These are phyloP conservation scores for Alauda arvensis DNA, from an alignment of 2,797 vertebrate species.

Conservation along the genomic window DNA sequence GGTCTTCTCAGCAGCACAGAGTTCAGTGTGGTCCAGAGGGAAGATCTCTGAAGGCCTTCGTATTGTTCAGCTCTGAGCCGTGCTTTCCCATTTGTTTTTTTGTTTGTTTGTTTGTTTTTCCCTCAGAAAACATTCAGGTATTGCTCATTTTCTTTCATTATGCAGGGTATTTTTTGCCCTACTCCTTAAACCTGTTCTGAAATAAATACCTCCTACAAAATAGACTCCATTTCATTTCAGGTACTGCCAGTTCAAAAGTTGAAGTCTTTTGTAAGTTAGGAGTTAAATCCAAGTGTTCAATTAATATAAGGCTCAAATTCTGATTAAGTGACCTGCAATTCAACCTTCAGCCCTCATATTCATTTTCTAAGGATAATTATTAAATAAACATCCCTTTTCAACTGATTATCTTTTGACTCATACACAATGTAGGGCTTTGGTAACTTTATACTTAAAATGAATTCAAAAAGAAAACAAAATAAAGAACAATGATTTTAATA, in stretches of 20 bases:
- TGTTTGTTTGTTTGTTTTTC: no score
- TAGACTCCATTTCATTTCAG: background rate
- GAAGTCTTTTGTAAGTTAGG: background rate
- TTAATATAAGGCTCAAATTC: slow-evolving; percentile 14
- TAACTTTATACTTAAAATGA: slow-evolving; percentile 30
- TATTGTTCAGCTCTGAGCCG: background rate
- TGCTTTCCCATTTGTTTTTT: background rate
- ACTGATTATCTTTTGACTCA: slow-evolving; percentile 11
- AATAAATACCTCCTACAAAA: background rate
- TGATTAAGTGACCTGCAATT: slow-evolving; percentile 24
- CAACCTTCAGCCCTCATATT: slow-evolving; percentile 7
- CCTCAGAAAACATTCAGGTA: background rate
- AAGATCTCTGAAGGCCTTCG: background rate
- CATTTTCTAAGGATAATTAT: slow-evolving; percentile 38
- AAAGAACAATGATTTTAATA: slow-evolving; percentile 32
- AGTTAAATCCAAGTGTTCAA: background rate
- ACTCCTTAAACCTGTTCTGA: background rate
- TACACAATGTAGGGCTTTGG: background rate
- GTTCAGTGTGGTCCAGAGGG: background rate
- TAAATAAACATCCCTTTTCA: slow-evolving; percentile 31
- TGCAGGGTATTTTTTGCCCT: background rate
- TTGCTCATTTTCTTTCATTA: background rate
- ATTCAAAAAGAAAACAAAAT: slow-evolving; percentile 28
- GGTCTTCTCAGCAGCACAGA: background rate
- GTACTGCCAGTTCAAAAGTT: background rate